A percentile compares a stretch with the other conserved stretches of the same genome.
phyloP scores from a whole-genome alignment of 2,113 vertebrate genomes.

The Suricata suricatta region DNA sequence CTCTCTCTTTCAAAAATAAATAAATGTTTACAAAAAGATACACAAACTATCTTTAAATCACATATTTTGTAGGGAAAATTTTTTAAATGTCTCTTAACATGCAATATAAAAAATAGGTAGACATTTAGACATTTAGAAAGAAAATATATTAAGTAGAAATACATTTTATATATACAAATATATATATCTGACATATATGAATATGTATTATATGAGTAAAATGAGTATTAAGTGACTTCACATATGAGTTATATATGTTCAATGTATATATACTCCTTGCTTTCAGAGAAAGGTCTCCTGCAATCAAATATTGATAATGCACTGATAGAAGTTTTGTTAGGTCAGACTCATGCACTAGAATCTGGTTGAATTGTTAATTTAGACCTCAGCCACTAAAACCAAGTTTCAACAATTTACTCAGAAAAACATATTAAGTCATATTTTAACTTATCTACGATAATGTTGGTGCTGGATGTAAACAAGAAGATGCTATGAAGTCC shows the following conservation, averaged over 20 bases:
- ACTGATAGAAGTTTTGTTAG: neutral
- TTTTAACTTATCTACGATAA: neutral
- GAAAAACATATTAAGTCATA: neutral
- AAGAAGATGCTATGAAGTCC: neutral
- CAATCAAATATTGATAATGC: neutral
- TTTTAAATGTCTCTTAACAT: neutral
- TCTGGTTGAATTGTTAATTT: neutral
- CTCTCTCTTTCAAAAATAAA: too few relatives aligned
- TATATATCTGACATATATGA: neutral
- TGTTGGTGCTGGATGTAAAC: too few relatives aligned
- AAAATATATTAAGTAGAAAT: neutral
- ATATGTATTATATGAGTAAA: neutral
- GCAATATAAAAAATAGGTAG: neutral
- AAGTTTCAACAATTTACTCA: neutral
- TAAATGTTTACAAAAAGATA: too few relatives aligned
- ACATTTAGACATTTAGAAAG: neutral
- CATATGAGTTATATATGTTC: neutral
- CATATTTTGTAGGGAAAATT: neutral
- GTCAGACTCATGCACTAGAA: neutral
- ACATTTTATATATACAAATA: neutral
- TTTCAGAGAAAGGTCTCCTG: neutral
- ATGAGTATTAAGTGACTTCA: neutral
- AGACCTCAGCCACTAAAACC: neutral
- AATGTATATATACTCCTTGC: neutral
- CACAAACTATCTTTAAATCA: neutral